These are phyloP conservation scores for Aphelinus atriplicis DNA, from an alignment of 1,140 invertebrate species.

Conservation along the genomic window DNA sequence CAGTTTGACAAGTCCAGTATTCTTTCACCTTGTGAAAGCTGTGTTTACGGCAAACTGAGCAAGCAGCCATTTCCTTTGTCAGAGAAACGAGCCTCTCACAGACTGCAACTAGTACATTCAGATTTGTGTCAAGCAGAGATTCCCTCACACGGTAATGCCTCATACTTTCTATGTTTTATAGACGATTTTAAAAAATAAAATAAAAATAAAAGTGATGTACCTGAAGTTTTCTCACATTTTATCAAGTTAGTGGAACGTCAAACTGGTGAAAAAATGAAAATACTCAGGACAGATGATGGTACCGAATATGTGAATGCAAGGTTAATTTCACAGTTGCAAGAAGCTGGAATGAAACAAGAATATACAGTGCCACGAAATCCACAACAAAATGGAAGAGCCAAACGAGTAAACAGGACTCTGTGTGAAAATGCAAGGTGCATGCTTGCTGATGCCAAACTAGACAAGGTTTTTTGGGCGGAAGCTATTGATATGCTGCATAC, in stretches of 20 bases:
- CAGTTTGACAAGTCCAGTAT: too few species aligned
- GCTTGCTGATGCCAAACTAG: constrained; percentile 51
- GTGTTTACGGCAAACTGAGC: constrained; percentile 48
- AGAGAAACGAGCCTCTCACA: constrained; percentile 40
- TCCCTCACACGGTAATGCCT: constrained; percentile 48
- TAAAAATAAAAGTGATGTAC: constrained; percentile 38
- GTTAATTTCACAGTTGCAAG: constrained; percentile 2
- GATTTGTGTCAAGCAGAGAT: constrained; percentile 58
- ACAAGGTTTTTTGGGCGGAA: constrained; percentile 59
- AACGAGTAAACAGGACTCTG: constrained; percentile 55
- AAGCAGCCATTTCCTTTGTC: constrained; percentile 43
- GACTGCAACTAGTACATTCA: constrained; percentile 56
- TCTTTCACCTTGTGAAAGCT: constrained; percentile 45
- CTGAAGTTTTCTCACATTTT: constrained; percentile 38
- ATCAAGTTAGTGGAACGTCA: constrained; percentile 35
- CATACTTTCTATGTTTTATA: constrained; percentile 60
- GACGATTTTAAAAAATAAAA: constrained; percentile 54
- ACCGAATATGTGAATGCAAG: constrained; percentile 14
- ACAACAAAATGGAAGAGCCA: constrained; percentile 60
- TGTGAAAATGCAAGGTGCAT: constrained; percentile 55
- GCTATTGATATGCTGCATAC: constrained; percentile 49
- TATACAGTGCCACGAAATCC: constrained; percentile 48
- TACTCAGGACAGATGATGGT: constrained; percentile 2
- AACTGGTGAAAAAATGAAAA: constrained; percentile 21
- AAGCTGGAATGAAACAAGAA: constrained; percentile 44